Base-by-base conservation (phyloP, 2,888 invertebrate species). In the Sceliomorpha sp. region DNA sequence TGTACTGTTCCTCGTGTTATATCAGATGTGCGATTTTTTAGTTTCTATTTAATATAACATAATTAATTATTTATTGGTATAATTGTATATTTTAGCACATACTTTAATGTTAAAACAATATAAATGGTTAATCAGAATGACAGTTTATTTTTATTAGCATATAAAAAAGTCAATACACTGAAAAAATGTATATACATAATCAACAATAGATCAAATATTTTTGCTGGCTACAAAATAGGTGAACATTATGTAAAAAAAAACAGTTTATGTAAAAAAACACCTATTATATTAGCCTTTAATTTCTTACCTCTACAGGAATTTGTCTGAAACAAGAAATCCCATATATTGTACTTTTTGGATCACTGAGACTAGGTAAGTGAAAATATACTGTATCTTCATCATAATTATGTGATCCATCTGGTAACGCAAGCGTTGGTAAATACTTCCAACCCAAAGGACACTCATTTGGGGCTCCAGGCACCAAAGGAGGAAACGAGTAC, bases 271-370 rank as follows among this genome's bases (percentile, higher is more conserved):
- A n/a, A n/a, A n/a, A n/a, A n/a, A n/a, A n/a, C n/a, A n/a, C n/a
- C n/a, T n/a, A n/a, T n/a, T n/a, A n/a, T n/a, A n/a, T n/a, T n/a
- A n/a, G n/a, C n/a, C n/a, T n/a, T n/a, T n/a, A n/a, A n/a, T n/a
- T n/a, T 47, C n/a, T 47, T 89, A 96, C 97, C 91, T 96, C 96
- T 0, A 98, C 94, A 75, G 97, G 95, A 80, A 99, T 98, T 90
- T 99, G 99, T 70, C 98, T 91, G 88, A 98, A 99, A 90, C 99
- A 99, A 12, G 99, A 98, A 63, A 99, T 94, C 17, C 98, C 98
- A 90, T 95, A 99, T 7, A 99, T 94, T 44, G 97, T 97, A 77
- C 93, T 92, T 56, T 93, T 93, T 2, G 96, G 94, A 84, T 96
- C 94, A 42, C 92, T 92, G 36, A 96, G 90, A 77, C 97, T 96